phyloP scores from a whole-genome alignment of 2,113 vertebrate species.

The Nerophis ophidion region DNA sequence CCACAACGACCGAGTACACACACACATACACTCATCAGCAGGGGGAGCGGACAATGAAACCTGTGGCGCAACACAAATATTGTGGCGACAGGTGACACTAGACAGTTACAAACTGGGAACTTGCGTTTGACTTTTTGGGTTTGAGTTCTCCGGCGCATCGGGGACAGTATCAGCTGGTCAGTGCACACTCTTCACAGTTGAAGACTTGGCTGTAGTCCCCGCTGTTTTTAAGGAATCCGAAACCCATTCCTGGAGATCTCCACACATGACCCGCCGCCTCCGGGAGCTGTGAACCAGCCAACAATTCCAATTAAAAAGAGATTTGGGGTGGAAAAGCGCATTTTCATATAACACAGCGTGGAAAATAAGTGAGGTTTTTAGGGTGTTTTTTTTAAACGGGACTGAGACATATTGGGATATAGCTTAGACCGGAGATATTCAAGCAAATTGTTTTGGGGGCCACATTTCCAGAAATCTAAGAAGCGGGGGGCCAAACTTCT shows the following conservation, averaged over 20 bases:
- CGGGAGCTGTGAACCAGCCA: conserved; percentile 36
- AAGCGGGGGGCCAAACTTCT: no score
- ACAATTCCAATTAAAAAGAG: conserved; percentile 72
- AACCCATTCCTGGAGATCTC: conserved; percentile 54
- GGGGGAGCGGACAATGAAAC: conserved; percentile 45
- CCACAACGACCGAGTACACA: conserved; percentile 50
- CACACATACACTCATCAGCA: conserved; percentile 46
- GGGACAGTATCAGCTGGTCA: conserved; percentile 11
- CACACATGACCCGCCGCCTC: conserved; percentile 53
- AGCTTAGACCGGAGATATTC: background rate
- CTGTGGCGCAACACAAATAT: conserved; percentile 47
- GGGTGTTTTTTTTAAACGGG: conserved; percentile 11
- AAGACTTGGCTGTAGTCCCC: conserved; percentile 17
- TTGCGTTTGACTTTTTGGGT: background rate
- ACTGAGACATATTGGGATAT: background rate
- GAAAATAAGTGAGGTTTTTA: conserved; percentile 8
- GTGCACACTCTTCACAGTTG: conserved; percentile 10
- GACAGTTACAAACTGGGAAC: conserved; percentile 15
- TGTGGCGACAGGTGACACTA: conserved; percentile 9
- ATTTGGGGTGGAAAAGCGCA: conserved; percentile 66
- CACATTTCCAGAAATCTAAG: no score
- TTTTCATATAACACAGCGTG: conserved; percentile 42
- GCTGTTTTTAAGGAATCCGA: conserved; percentile 62
- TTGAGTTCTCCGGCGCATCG: background rate
- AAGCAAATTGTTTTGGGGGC: no score